Conservation (phyloP, 2,888 invertebrate genomes). For the Lycocerus yunnanus region DNA sequence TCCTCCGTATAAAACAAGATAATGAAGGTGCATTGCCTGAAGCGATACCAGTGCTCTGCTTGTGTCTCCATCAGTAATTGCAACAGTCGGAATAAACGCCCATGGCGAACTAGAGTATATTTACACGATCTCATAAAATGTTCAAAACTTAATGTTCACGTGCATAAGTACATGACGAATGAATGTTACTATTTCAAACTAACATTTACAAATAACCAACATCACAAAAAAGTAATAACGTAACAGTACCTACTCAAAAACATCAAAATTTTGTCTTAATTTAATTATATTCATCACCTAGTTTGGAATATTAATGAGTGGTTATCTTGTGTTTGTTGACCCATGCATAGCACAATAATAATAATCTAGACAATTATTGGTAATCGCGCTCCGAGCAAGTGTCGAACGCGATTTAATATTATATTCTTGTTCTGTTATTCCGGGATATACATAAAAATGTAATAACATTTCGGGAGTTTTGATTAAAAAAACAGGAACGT, state of each 20-base stretch:
- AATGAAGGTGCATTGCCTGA: constrained; percentile 22
- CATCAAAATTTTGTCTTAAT: neutral
- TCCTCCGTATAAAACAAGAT: constrained; percentile 20
- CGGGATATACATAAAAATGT: neutral
- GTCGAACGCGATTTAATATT: neutral
- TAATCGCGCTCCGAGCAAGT: neutral
- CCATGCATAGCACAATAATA: neutral
- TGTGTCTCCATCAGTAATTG: constrained; percentile 41
- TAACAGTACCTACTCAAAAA: neutral
- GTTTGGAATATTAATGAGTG: neutral
- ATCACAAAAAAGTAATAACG: neutral
- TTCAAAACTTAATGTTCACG: constrained; percentile 9
- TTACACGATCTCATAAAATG: constrained; percentile 29
- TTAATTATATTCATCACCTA: neutral
- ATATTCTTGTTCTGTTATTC: neutral
- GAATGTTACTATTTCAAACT: neutral
- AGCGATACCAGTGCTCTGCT: constrained; percentile 34
- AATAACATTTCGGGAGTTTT: neutral
- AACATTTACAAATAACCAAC: neutral
- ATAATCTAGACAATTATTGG: neutral
- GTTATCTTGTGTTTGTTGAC: neutral
- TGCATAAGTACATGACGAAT: neutral
- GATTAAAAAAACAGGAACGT: neutral
- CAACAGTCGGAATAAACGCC: constrained; percentile 38
- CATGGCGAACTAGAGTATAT: constrained; percentile 21